Conservation (phyloP, 2,797 vertebrate genomes). For the Chelon labrosus region DNA sequence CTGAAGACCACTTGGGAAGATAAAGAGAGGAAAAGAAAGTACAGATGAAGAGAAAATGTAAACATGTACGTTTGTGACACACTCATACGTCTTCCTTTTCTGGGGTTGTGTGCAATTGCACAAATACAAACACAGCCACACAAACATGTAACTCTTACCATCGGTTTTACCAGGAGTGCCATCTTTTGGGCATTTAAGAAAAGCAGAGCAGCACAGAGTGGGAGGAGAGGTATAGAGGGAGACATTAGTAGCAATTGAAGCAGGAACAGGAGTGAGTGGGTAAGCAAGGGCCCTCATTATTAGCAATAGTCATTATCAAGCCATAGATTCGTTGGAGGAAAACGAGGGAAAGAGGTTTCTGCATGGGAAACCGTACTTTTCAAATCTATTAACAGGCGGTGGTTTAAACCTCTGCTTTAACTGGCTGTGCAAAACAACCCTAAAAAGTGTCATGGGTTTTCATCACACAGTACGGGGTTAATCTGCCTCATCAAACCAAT, state of each 20-base stretch:
- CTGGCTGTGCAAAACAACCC: constrained; percentile 10
- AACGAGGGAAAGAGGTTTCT: constrained; percentile 1
- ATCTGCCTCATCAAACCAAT: constrained; percentile 27
- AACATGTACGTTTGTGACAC: constrained; percentile 38
- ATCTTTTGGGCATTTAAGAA: constrained; percentile 94
- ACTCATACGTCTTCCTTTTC: constrained; percentile 15
- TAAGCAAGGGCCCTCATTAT: constrained; percentile 39
- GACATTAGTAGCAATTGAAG: constrained; percentile 74
- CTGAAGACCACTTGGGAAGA: constrained; percentile 58
- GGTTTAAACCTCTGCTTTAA: constrained; percentile 1
- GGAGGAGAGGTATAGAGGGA: constrained; percentile 77
- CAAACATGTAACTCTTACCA: constrained; percentile 89
- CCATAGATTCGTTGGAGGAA: constrained; percentile 19
- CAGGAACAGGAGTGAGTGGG: constrained; percentile 48
- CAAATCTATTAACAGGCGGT: neutral
- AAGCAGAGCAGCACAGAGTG: constrained; percentile 87
- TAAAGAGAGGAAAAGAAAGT: constrained; percentile 39
- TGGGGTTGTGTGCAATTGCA: constrained; percentile 14
- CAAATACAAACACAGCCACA: constrained; percentile 39
- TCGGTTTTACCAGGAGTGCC: constrained; percentile 95
- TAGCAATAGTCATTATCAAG: constrained; percentile 23
- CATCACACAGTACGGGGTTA: neutral
- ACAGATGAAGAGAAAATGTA: constrained; percentile 55
- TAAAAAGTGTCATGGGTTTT: constrained; percentile 10
- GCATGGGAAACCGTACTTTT: constrained; percentile 6